These are phyloP conservation scores for Morphnarchus princeps DNA, from an alignment of 2,113 vertebrate genomes.

Conservation along the genomic window DNA sequence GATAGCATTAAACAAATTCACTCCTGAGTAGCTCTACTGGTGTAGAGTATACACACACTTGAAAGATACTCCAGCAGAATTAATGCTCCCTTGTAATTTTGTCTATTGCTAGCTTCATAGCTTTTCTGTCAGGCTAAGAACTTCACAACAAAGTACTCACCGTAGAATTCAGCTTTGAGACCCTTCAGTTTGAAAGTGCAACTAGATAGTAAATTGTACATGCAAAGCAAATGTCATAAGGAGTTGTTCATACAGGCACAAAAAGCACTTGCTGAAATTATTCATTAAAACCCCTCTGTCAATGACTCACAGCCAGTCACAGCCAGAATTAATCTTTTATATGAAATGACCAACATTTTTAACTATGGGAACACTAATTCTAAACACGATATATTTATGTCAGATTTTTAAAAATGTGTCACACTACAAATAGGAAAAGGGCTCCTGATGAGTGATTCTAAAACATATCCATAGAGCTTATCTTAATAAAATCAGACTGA, in stretches of 20 bases:
- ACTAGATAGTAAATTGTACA: not conserved
- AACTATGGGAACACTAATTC: not conserved
- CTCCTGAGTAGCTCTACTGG: not conserved
- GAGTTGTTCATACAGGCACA: not conserved
- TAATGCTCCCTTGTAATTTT: not conserved
- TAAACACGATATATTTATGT: not conserved
- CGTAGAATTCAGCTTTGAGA: not conserved
- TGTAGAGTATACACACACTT: not conserved
- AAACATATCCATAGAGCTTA: not conserved
- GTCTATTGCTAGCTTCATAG: not conserved
- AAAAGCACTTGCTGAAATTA: not conserved
- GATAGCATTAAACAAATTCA: not conserved
- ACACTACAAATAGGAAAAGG: not conserved
- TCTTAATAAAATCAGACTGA: not conserved
- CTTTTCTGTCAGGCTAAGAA: not conserved
- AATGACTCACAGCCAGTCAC: not conserved
- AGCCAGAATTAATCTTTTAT: not conserved
- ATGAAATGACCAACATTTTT: not conserved
- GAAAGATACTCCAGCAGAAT: not conserved
- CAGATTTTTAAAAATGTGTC: not conserved
- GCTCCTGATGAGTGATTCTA: not conserved
- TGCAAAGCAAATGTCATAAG: not conserved
- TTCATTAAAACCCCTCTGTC: not conserved
- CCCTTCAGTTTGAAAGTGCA: not conserved
- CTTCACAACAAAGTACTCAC: not conserved